Evolutionary conservation across 2,113 vertebrate genomes (phyloP).

Genomic region (Electrona antarctica): DNA sequence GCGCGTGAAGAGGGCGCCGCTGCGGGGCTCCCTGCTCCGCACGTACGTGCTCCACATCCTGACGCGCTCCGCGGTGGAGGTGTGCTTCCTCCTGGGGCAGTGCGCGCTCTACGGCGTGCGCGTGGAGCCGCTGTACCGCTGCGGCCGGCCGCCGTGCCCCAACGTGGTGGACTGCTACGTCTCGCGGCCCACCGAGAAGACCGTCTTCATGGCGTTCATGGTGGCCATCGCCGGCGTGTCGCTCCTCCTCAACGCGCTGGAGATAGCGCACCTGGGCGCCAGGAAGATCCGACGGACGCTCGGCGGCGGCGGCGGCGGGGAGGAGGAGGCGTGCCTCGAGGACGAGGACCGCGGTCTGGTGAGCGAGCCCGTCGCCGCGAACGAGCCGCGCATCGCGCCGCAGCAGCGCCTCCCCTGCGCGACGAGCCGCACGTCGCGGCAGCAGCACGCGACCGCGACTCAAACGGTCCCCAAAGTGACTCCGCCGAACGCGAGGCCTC

Average conservation of each 20-base stretch:
- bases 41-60: conserved; percentile 95
- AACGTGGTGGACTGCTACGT: conserved; percentile 96
- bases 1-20: conserved; percentile 88
- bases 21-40: conserved; percentile 88
- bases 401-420: conserved; percentile 73
- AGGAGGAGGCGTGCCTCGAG: conserved; percentile 14
- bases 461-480: conserved; percentile 74
- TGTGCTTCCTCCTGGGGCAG: conserved; percentile 92
- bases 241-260: conserved; percentile 89
- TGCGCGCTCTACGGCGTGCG: conserved; percentile 90
- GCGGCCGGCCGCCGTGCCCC: conserved; percentile 87
- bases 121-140: conserved; percentile 89
- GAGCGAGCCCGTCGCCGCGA: conserved; percentile 76
- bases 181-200: conserved; percentile 94
- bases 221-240: conserved; percentile 88
- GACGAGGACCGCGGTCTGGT: conserved; percentile 75
- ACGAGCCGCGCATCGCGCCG: conserved; percentile 68
- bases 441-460: conserved; percentile 67
- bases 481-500: conserved; percentile 65
- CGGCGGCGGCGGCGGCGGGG: conserved; percentile 63
- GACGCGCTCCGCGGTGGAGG: conserved; percentile 88
- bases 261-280: conserved; percentile 90
- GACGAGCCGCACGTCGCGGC: conserved; percentile 70
- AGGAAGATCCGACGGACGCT: conserved; percentile 86
- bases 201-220: conserved; percentile 97